These are phyloP conservation scores for Rhinophrynus dorsalis DNA, from an alignment of 2,797 vertebrate species.

Conservation along the genomic window DNA sequence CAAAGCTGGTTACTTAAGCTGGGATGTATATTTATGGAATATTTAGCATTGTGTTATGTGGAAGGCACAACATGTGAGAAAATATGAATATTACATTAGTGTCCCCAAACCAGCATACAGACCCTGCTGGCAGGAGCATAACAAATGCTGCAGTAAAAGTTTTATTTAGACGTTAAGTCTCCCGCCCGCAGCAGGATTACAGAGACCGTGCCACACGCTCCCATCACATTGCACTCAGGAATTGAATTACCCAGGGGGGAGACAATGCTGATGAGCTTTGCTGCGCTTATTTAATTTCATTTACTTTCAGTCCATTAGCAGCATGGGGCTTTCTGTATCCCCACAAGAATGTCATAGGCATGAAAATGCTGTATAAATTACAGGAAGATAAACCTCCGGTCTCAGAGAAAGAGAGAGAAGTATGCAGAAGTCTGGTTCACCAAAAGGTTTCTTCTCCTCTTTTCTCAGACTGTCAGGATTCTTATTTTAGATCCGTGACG, in stretches of 20 bases:
- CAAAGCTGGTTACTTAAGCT: conserved; percentile 39
- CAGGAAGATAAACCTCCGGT: conserved; percentile 37
- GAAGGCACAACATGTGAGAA: conserved; percentile 57
- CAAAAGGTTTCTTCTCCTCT: conserved; percentile 5
- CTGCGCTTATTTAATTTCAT: conserved; percentile 81
- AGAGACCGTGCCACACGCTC: conserved; percentile 68
- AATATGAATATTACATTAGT: conserved; percentile 73
- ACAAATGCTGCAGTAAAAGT: conserved; percentile 73
- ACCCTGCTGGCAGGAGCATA: conserved; percentile 69
- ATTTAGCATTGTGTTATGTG: conserved; percentile 63
- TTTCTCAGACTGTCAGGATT: neutral
- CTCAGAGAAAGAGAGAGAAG: conserved; percentile 31
- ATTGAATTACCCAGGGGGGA: conserved; percentile 76
- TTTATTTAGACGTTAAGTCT: conserved; percentile 72
- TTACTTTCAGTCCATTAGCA: conserved; percentile 78
- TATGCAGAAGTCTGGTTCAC: conserved; percentile 10
- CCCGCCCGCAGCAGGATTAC: conserved; percentile 68
- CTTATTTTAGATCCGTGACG: too few species aligned
- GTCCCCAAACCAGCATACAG: conserved; percentile 68
- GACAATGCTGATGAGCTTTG: conserved; percentile 69
- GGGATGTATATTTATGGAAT: conserved; percentile 60
- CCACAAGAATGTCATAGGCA: conserved; percentile 55
- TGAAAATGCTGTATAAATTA: conserved; percentile 57
- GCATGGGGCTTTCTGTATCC: conserved; percentile 68
- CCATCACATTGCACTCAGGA: conserved; percentile 69